Percentiles rank a stretch among this genome's conserved stretches.
phyloP scores from a whole-genome alignment of 2,888 invertebrate genomes.

The Lymantria dispar region DNA sequence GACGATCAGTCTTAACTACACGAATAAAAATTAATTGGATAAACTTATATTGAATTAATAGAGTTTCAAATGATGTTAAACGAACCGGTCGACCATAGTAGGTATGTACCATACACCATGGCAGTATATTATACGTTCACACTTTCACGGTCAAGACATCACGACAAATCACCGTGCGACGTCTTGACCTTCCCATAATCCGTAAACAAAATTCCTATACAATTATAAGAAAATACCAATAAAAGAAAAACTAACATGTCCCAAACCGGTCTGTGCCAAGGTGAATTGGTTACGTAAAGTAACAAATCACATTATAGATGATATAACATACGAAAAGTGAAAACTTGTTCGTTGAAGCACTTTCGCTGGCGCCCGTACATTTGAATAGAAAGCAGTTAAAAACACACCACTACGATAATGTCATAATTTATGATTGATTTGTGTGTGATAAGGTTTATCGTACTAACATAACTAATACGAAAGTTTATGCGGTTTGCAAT shows the following conservation, averaged over 20 bases:
- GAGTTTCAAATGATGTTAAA: not conserved
- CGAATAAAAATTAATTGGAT: not conserved
- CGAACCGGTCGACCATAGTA: not conserved
- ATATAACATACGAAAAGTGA: conserved; percentile 59
- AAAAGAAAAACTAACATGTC: conserved; percentile 8
- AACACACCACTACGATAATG: conserved; percentile 19
- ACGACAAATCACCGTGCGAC: not conserved
- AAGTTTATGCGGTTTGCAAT: too few species aligned
- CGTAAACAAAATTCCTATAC: conserved; percentile 2
- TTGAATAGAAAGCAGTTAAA: conserved; percentile 63
- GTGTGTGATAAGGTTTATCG: conserved; percentile 18
- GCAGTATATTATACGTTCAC: not conserved
- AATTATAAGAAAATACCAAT: conserved; percentile 2
- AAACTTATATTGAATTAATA: not conserved
- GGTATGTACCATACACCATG: not conserved
- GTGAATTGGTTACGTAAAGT: conserved; percentile 8
- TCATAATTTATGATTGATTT: conserved; percentile 24
- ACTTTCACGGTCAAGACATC: conserved; percentile 12
- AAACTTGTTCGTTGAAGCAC: conserved; percentile 47
- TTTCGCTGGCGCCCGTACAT: conserved; percentile 63
- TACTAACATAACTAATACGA: not conserved
- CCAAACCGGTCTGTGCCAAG: conserved; percentile 9
- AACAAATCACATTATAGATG: conserved; percentile 37
- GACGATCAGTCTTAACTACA: not conserved
- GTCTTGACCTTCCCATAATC: conserved; percentile 9